Evolutionary conservation across 2,113 vertebrate genomes (phyloP), one percentile per base, ranked within the genome.

Genomic region (Gila orcuttii): DNA sequence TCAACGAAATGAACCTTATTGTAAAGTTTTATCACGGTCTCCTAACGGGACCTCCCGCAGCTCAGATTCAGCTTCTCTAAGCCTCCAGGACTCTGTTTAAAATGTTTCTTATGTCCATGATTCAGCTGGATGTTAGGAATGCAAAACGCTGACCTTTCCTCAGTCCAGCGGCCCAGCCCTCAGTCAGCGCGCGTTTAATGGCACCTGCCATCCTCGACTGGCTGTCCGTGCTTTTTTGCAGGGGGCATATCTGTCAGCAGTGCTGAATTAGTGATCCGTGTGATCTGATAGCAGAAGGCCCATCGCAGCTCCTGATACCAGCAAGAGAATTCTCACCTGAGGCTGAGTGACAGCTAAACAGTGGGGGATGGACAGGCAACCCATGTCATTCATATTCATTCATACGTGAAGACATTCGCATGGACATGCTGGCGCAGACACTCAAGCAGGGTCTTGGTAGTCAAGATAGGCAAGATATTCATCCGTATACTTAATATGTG

Each of bases 251-350:
- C 91, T 91, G 90, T 90, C 88, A 91, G 83, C 87, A 90, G 83
- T 79, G 86, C 85, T 88, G 90, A 93, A 90, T 94, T 94, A 94
- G 93, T 93, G 91, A 93, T 89, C 92, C 91, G 87, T 93, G 89
- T 93, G 93, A 93, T 95, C 91, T 89, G 89, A 93, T 91, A 91
- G 90, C 86, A 90, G 85, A 90, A 91, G 86, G 83, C 82, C 86
- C 60, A 31, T 68, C 25, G 45, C 75, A 39, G 82, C 55, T 69
- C 68, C 47, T 71, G 77, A 86, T 50, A 85, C 82, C 71, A 87
- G 85, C 68, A 62, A 11, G 73, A 57, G 82, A 85, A 82, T 60
- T 84, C 88, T 86, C 85, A 88, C 89, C 71, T 90, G 85, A 15
- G 86, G 88, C 85, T 93, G 93, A 94, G 60, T 92, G 94, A 95